Conservation (phyloP, 2,113 vertebrate genomes). For the Thryonomys swinderianus region DNA sequence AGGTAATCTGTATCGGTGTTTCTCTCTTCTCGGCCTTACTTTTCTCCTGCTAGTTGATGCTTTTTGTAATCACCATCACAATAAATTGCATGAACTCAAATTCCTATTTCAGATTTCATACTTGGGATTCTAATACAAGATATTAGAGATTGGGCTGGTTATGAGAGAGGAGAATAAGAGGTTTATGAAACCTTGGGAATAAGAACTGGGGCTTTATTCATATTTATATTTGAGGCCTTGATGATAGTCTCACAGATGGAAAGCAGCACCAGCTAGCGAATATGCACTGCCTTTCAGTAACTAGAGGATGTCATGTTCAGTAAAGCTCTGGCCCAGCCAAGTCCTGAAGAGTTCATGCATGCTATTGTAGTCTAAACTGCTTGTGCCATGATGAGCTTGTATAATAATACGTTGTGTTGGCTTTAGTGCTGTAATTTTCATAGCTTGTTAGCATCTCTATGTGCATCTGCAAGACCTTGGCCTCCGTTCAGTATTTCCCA, state of each 20-base stretch:
- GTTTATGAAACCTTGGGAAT: slow-evolving; percentile 3
- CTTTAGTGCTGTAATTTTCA: slow-evolving; percentile 21
- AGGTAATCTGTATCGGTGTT: neutral
- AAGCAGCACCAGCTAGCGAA: neutral
- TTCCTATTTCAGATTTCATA: neutral
- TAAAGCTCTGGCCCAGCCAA: neutral
- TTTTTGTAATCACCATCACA: neutral
- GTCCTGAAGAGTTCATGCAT: neutral
- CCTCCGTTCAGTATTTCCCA: neutral
- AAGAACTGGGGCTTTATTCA: neutral
- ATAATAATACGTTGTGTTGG: slow-evolving; percentile 5
- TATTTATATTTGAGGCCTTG: slow-evolving; percentile 1
- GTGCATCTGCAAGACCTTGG: slow-evolving; percentile 37
- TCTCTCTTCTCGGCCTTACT: neutral
- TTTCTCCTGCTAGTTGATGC: neutral
- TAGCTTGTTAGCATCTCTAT: slow-evolving; percentile 30
- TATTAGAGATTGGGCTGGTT: neutral
- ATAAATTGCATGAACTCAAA: neutral
- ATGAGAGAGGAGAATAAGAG: neutral
- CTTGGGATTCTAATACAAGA: neutral
- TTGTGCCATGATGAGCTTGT: neutral
- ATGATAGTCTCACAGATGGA: neutral
- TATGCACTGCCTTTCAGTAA: neutral
- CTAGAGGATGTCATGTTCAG: neutral
- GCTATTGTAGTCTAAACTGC: neutral